Conservation (phyloP, 64 coral and sea anemone genomes). For the Catalaphyllia jardinei region DNA sequence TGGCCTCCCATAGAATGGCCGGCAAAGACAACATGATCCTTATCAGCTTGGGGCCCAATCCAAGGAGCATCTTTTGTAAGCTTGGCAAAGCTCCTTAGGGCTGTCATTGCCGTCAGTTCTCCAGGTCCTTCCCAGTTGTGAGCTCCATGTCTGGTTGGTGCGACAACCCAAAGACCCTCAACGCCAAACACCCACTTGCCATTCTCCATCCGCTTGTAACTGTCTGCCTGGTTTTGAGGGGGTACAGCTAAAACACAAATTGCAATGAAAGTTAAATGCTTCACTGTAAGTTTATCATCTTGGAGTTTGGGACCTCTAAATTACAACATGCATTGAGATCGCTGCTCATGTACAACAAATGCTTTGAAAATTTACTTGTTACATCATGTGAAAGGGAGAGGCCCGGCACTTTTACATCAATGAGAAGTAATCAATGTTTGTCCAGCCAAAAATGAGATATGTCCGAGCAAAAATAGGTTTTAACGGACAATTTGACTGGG, state of each 20-base stretch:
- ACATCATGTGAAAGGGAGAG: too few relatives aligned
- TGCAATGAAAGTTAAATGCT: background rate
- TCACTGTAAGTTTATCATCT: too few relatives aligned
- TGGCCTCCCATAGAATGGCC: constrained; percentile 99
- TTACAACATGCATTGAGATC: too few relatives aligned
- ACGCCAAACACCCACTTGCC: constrained; percentile 94
- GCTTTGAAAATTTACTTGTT: too few relatives aligned
- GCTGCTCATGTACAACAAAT: too few relatives aligned
- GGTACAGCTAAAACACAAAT: constrained; percentile 64
- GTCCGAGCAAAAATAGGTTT: too few relatives aligned
- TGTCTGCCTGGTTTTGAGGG: constrained; percentile 96
- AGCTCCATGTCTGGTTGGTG: constrained; percentile 94
- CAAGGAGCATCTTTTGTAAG: constrained; percentile 66
- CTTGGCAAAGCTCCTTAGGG: constrained; percentile 68
- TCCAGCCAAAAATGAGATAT: too few relatives aligned
- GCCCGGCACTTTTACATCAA: too few relatives aligned
- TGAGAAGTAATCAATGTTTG: too few relatives aligned
- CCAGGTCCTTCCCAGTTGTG: constrained; percentile 99
- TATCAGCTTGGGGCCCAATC: constrained; percentile 71
- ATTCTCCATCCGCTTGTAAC: constrained; percentile 92
- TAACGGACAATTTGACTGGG: too few relatives aligned
- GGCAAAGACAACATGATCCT: constrained; percentile 76
- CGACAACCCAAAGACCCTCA: constrained; percentile 87
- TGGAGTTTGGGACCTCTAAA: too few relatives aligned
- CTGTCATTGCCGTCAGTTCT: constrained; percentile 87